phyloP scores from a whole-genome alignment of 2,797 vertebrate genomes.

The Scomberomorus guttatus region DNA sequence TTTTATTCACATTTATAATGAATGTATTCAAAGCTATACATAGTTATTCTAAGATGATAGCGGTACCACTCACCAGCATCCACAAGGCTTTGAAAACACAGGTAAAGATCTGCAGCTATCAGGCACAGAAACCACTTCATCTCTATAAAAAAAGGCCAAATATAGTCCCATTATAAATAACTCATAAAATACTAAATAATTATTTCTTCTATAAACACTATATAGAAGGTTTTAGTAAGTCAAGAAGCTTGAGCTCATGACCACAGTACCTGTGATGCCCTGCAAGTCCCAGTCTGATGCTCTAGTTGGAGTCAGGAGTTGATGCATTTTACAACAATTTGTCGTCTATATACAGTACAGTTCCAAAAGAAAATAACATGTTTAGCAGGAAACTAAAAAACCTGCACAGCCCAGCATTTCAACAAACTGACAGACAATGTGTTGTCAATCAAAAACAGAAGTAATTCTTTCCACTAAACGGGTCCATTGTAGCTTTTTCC shows the following conservation, averaged over 20 bases:
- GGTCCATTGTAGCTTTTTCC: neutral
- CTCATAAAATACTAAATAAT: too few species aligned
- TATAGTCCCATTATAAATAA: neutral
- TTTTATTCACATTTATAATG: neutral
- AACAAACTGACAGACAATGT: neutral
- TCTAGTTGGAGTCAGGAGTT: neutral
- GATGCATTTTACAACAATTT: neutral
- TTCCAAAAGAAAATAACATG: neutral
- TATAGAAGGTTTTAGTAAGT: neutral
- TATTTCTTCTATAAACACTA: neutral
- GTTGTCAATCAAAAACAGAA: neutral
- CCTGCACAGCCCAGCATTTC: neutral
- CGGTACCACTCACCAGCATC: slow-evolving; percentile 41
- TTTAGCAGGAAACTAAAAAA: slow-evolving; percentile 11
- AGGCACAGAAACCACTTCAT: slow-evolving; percentile 52
- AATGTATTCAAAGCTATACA: neutral
- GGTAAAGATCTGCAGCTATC: slow-evolving; percentile 26
- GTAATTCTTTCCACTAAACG: neutral
- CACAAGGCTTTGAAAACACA: slow-evolving; percentile 38
- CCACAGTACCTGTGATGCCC: slow-evolving; percentile 1
- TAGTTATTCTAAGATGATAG: neutral
- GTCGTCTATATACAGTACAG: neutral
- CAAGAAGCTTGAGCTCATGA: neutral
- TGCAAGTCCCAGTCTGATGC: neutral
- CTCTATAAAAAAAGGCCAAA: slow-evolving; percentile 35